phyloP scores from a whole-genome alignment of 2,113 vertebrate species.

The Bettongia penicillata region DNA sequence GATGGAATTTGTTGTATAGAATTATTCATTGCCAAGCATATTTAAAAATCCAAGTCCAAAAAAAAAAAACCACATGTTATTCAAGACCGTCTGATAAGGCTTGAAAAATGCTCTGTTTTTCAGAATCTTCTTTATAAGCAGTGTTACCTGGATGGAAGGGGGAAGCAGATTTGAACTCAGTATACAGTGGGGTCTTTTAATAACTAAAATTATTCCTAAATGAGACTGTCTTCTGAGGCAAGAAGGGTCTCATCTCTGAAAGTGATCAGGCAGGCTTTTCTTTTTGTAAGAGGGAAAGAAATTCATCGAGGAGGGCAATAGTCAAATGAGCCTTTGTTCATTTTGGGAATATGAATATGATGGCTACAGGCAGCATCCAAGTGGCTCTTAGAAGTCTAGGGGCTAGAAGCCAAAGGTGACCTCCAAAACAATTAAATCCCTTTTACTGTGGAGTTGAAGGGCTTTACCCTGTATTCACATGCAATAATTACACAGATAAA shows the following conservation, averaged over 20 bases:
- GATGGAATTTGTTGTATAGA: not conserved
- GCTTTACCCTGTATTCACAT: not conserved
- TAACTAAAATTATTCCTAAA: not conserved
- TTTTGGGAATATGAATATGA: not conserved
- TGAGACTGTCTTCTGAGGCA: not conserved
- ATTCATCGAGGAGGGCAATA: not conserved
- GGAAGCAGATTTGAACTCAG: not conserved
- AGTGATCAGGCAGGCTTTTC: not conserved
- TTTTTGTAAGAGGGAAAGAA: not conserved
- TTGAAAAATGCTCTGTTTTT: not conserved
- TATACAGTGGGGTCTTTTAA: not conserved
- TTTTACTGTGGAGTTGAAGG: not conserved
- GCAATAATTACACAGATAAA: not conserved
- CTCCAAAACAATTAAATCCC: not conserved
- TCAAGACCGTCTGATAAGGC: not conserved
- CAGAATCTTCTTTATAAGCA: not conserved
- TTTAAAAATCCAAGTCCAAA: not conserved
- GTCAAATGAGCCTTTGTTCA: not conserved
- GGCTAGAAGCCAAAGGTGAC: not conserved
- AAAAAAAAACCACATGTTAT: not conserved
- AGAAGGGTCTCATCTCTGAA: not conserved
- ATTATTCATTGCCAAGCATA: not conserved
- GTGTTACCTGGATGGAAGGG: not conserved
- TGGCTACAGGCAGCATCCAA: not conserved
- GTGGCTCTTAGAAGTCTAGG: not conserved